Evolutionary conservation across 2,888 invertebrate species (phyloP).

Genomic region (Kuschelorhynchus macadamiae): DNA sequence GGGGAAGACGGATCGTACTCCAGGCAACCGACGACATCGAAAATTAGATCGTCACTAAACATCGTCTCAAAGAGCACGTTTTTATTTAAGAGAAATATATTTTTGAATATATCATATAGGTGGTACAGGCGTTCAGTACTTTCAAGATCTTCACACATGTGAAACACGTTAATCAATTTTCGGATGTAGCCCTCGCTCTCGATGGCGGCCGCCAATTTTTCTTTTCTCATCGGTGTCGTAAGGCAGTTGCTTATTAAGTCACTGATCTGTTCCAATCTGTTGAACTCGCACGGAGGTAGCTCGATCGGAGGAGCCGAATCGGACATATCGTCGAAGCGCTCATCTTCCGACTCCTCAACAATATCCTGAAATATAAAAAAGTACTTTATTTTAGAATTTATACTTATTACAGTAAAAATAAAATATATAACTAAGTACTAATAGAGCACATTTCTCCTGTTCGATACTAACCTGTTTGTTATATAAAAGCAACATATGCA

Average conservation of each 20-base stretch:
- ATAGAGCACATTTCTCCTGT: too few relatives aligned
- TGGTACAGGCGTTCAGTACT: constrained; percentile 95
- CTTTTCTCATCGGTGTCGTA: constrained; percentile 90
- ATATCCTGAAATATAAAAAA: constrained; percentile 74
- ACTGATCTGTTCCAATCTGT: constrained; percentile 94
- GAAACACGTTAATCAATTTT: constrained; percentile 94
- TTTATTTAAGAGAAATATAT: constrained; percentile 98
- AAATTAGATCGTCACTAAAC: constrained; percentile 97
- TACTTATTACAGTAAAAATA: too few relatives aligned
- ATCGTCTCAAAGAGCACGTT: constrained; percentile 97
- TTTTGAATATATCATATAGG: constrained; percentile 98
- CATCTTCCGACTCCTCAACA: constrained; percentile 96
- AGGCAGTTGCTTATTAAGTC: constrained; percentile 92
- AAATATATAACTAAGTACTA: too few relatives aligned
- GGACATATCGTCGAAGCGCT: constrained; percentile 96
- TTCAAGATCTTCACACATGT: constrained; percentile 97
- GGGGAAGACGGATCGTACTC: constrained; percentile 95
- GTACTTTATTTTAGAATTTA: too few relatives aligned
- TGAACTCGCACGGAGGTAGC: constrained; percentile 94
- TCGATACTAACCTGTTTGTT: too few relatives aligned
- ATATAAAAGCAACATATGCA: too few relatives aligned
- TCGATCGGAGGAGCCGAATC: constrained; percentile 95
- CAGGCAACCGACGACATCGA: constrained; percentile 97
- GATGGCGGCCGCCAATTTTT: constrained; percentile 92
- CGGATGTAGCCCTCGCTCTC: constrained; percentile 96